phyloP scores from a whole-genome alignment of 2,888 invertebrate genomes.

The Notodonta ziczac region DNA sequence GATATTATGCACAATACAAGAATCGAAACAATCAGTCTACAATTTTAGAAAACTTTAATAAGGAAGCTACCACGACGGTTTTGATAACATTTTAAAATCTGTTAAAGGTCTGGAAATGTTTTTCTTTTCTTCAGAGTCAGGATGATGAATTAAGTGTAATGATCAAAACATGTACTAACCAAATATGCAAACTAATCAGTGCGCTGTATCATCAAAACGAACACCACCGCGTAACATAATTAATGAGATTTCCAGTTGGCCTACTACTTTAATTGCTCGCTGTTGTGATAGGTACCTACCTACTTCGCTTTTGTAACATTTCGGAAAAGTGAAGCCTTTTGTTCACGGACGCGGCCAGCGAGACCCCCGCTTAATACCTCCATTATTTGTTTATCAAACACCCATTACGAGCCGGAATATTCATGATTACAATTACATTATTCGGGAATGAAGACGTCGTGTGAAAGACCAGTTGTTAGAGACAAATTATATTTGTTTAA shows the following conservation, averaged over 20 bases:
- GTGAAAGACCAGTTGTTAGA: slow-evolving; percentile 72
- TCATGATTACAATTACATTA: slow-evolving; percentile 62
- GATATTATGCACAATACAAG: no score
- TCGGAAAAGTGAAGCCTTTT: slow-evolving; percentile 76
- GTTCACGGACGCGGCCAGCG: slow-evolving; percentile 71
- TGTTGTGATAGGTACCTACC: slow-evolving; percentile 69
- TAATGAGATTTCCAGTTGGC: slow-evolving; percentile 82
- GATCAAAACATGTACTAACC: slow-evolving; percentile 59
- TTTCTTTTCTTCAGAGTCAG: slow-evolving; percentile 8
- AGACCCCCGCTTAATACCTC: slow-evolving; percentile 54
- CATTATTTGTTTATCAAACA: slow-evolving; percentile 83
- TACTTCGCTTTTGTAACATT: slow-evolving; percentile 73
- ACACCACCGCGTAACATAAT: slow-evolving; percentile 73
- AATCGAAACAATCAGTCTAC: no score
- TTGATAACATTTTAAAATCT: neutral
- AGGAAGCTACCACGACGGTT: no score
- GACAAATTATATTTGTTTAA: slow-evolving; percentile 78
- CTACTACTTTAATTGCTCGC: slow-evolving; percentile 80
- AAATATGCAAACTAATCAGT: slow-evolving; percentile 70
- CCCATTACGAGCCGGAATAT: slow-evolving; percentile 67
- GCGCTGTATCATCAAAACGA: slow-evolving; percentile 69
- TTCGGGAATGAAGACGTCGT: slow-evolving; percentile 78
- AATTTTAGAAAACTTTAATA: no score
- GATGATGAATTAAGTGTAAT: slow-evolving; percentile 24
- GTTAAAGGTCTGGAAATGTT: neutral